phyloP scores from a whole-genome alignment of 1,140 invertebrate genomes.

The Berghia stephanieae region DNA sequence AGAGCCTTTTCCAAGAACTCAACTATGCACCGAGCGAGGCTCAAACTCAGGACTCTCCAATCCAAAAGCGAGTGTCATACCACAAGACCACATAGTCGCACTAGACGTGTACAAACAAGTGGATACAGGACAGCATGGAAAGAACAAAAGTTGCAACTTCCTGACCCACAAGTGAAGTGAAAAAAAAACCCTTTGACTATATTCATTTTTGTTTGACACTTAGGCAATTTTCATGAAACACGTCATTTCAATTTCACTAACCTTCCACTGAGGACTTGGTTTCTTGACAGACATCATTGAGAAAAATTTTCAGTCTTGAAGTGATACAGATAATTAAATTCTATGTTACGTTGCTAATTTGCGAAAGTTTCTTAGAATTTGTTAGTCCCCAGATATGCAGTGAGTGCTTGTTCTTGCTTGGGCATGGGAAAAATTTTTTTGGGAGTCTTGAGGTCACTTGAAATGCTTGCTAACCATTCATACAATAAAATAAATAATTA shows the following conservation, averaged over 20 bases:
- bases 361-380: background rate
- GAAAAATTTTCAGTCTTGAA: background rate
- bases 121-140: background rate
- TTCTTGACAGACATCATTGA: slow-evolving; percentile 46
- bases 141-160: no score
- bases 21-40: no score
- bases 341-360: background rate
- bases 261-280: slow-evolving; percentile 84
- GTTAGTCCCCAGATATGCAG: slow-evolving; percentile 86
- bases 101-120: background rate
- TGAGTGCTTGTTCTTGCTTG: slow-evolving; percentile 73
- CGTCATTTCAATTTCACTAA: slow-evolving; percentile 37
- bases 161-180: background rate
- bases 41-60: no score
- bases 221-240: background rate
- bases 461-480: background rate
- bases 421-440: no score
- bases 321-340: background rate
- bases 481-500: slow-evolving; percentile 8
- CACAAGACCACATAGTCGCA: no score
- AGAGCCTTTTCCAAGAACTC: no score
- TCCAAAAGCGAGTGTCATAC: no score
- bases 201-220: no score
- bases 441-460: slow-evolving; percentile 32
- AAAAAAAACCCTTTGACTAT: no score